Evolutionary conservation across 1,140 invertebrate genomes (phyloP).

Genomic region (Diploscapter pachys): DNA sequence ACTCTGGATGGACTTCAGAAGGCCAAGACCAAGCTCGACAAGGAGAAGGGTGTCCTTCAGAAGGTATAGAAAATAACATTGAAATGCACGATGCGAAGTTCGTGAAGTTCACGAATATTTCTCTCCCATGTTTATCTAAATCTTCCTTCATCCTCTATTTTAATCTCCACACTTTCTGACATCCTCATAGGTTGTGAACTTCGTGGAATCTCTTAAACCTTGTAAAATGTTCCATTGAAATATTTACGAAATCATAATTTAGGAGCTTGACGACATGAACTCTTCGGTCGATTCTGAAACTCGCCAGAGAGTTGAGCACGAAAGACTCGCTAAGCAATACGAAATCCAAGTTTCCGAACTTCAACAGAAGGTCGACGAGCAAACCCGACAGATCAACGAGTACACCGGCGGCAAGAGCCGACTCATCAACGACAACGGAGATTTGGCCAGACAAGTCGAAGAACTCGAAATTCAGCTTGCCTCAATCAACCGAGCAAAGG

Average conservation of each 20-base stretch:
- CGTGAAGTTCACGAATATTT: too few species aligned
- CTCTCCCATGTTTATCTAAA: too few species aligned
- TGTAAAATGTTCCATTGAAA: too few species aligned
- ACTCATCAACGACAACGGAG: slow-evolving; percentile 88
- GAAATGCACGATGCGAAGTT: too few species aligned
- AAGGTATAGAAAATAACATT: not conserved
- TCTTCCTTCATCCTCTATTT: too few species aligned
- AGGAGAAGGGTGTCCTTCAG: slow-evolving; percentile 32
- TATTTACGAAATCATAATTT: too few species aligned
- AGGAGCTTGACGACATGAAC: slow-evolving; percentile 78
- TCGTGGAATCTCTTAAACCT: too few species aligned
- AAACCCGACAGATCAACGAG: slow-evolving; percentile 86
- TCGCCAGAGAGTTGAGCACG: slow-evolving; percentile 95
- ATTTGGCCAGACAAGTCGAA: slow-evolving; percentile 85
- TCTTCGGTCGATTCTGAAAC: slow-evolving; percentile 94
- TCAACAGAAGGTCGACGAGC: slow-evolving; percentile 88
- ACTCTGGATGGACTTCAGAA: slow-evolving; percentile 98
- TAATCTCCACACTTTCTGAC: too few species aligned
- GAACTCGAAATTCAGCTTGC: slow-evolving; percentile 93
- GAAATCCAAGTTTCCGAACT: slow-evolving; percentile 78
- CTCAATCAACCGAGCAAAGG: slow-evolving; percentile 91
- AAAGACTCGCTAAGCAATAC: slow-evolving; percentile 96
- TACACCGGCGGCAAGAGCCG: slow-evolving; percentile 93
- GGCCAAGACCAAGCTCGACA: slow-evolving; percentile 73
- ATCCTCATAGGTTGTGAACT: too few species aligned